Conservation (phyloP, 2,797 vertebrate genomes). For the Lates japonicus region DNA sequence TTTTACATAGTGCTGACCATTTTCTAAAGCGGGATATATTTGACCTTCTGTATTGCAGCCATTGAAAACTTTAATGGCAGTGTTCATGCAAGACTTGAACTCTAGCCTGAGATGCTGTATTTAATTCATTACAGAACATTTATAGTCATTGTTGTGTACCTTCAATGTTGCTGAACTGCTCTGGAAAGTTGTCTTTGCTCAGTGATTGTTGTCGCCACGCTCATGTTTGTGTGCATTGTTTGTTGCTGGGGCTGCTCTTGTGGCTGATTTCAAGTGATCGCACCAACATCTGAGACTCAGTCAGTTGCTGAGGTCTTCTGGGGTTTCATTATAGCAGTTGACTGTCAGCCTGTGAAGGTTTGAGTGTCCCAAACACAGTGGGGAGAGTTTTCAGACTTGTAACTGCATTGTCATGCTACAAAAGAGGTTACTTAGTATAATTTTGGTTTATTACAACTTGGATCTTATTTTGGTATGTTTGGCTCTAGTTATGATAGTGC, state of each 20-base stretch:
- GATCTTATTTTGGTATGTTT: not conserved
- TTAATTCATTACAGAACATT: not conserved
- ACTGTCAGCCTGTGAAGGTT: not conserved
- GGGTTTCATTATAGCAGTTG: slow-evolving; percentile 6
- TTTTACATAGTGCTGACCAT: not conserved
- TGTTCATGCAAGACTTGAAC: not conserved
- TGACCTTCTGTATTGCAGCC: not conserved
- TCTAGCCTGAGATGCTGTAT: not conserved
- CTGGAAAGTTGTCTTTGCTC: slow-evolving; percentile 3
- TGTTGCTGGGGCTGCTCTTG: not conserved
- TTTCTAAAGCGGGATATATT: not conserved
- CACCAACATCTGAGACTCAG: not conserved
- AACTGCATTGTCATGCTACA: not conserved
- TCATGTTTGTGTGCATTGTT: not conserved
- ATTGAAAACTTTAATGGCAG: not conserved
- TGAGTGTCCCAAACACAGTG: not conserved
- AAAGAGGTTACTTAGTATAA: rapidly evolving
- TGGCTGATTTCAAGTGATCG: not conserved
- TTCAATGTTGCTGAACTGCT: not conserved
- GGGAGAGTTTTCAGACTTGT: not conserved
- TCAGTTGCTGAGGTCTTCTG: not conserved
- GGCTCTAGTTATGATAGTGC: not conserved
- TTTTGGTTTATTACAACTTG: no score
- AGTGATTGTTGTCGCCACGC: not conserved
- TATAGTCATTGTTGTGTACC: not conserved